Conservation (phyloP, 2,113 vertebrate species). For the Sinocyclocheilus maitianheensis region DNA sequence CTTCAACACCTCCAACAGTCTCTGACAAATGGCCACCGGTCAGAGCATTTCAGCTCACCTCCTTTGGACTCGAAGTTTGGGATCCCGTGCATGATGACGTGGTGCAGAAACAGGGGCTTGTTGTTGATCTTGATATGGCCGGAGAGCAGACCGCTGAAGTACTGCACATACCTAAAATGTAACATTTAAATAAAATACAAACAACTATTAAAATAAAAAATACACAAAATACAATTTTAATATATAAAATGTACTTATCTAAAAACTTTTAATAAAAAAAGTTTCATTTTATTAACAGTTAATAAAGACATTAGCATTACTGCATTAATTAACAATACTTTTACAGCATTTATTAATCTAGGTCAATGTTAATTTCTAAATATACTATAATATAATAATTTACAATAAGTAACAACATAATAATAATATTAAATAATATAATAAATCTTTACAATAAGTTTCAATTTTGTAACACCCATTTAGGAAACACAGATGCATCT, state of each 20-base stretch:
- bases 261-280: too few species aligned
- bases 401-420: too few species aligned
- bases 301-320: not conserved
- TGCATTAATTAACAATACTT: not conserved
- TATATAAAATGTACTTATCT: too few species aligned
- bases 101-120: constrained; percentile 96
- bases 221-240: too few species aligned
- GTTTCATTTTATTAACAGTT: not conserved
- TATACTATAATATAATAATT: too few species aligned
- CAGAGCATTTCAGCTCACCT: constrained; percentile 72
- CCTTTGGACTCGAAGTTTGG: constrained; percentile 97
- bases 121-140: constrained; percentile 99
- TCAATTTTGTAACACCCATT: not conserved
- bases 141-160: constrained; percentile 94
- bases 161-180: constrained; percentile 88
- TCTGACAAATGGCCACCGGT: not conserved
- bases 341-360: not conserved
- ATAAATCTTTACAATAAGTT: too few species aligned
- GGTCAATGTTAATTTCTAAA: not conserved
- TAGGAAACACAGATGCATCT: not conserved
- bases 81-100: constrained; percentile 96
- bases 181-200: too few species aligned
- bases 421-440: too few species aligned
- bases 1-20: not conserved
- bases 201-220: too few species aligned